Evolutionary conservation across 2,113 vertebrate genomes (phyloP).

Genomic region (Crocuta crocuta): DNA sequence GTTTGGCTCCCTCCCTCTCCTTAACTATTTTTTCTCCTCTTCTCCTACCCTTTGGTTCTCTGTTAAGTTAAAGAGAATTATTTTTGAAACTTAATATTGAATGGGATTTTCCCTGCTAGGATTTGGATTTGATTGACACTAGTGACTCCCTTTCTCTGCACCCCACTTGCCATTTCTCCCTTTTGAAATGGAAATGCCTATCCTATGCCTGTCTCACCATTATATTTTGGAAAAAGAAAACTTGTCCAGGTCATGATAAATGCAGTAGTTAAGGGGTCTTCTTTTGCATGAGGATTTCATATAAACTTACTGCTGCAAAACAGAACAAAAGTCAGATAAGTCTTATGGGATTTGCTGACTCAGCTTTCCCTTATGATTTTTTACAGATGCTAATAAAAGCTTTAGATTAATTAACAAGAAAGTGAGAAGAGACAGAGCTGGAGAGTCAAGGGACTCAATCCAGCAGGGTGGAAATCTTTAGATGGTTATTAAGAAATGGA

Average conservation of each 20-base stretch:
- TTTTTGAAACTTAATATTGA: neutral
- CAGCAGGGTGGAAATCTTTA: neutral
- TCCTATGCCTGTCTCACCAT: neutral
- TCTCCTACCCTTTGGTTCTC: too few relatives aligned
- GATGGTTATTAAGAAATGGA: neutral
- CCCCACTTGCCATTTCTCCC: neutral
- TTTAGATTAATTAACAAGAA: neutral
- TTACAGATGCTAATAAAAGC: constrained; percentile 15
- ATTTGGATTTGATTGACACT: neutral
- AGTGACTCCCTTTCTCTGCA: neutral
- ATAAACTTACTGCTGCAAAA: neutral
- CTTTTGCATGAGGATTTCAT: neutral
- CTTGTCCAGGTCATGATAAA: neutral
- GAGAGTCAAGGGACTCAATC: neutral
- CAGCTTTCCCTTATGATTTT: neutral
- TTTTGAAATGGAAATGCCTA: neutral
- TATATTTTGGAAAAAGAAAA: neutral
- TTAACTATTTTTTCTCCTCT: too few relatives aligned
- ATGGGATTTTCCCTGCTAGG: neutral
- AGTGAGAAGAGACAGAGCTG: neutral
- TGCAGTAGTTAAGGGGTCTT: neutral
- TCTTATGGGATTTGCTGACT: neutral
- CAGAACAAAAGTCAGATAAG: neutral
- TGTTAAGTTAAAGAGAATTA: neutral
- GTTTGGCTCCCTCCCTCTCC: too few relatives aligned